A percentile compares a stretch with the other conserved stretches of the same genome.
Evolutionary conservation across 2,888 invertebrate genomes (phyloP).

Genomic region (Meganola albula): DNA sequence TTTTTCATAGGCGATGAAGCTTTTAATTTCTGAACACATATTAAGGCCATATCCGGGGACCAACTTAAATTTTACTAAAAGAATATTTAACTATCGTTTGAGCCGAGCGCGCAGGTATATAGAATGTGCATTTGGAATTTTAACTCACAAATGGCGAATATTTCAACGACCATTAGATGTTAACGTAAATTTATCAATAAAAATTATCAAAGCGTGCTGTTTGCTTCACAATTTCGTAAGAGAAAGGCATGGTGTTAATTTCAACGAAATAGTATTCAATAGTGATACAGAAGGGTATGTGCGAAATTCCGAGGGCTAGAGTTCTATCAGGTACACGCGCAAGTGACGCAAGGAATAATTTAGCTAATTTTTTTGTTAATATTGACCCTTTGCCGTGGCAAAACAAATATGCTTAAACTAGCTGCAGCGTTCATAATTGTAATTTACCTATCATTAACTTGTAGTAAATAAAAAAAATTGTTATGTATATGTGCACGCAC

Average conservation of each 20-base stretch:
- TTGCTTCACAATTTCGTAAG: conserved; percentile 4
- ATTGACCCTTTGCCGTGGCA: conserved; percentile 9
- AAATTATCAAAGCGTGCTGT: conserved; percentile 5
- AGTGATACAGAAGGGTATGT: conserved; percentile 10
- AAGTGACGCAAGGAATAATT: conserved; percentile 7
- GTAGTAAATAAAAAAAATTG: conserved; percentile 9
- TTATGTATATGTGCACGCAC: too few relatives aligned
- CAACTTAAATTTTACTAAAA: conserved; percentile 10
- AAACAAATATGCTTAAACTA: conserved; percentile 12
- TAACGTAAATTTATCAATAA: conserved; percentile 1
- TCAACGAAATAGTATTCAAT: conserved; percentile 10
- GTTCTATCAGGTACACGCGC: conserved; percentile 10
- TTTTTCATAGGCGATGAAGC: conserved; percentile 11
- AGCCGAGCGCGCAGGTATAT: conserved; percentile 10
- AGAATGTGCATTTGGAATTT: conserved; percentile 13
- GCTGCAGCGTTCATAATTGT: conserved; percentile 9
- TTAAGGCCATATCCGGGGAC: conserved; percentile 8
- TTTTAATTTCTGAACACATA: conserved; percentile 7
- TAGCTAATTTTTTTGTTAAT: conserved; percentile 9
- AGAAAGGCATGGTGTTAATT: too few relatives aligned
- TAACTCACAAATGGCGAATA: conserved; percentile 12
- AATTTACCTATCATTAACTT: conserved; percentile 9
- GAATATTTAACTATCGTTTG: conserved; percentile 12
- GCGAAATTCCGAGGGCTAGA: conserved; percentile 9
- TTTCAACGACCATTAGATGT: conserved; percentile 11